A percentile compares a stretch with the other conserved stretches of the same genome.
phyloP scores from a whole-genome alignment of 2,888 invertebrate genomes.

The Acleris cristana region DNA sequence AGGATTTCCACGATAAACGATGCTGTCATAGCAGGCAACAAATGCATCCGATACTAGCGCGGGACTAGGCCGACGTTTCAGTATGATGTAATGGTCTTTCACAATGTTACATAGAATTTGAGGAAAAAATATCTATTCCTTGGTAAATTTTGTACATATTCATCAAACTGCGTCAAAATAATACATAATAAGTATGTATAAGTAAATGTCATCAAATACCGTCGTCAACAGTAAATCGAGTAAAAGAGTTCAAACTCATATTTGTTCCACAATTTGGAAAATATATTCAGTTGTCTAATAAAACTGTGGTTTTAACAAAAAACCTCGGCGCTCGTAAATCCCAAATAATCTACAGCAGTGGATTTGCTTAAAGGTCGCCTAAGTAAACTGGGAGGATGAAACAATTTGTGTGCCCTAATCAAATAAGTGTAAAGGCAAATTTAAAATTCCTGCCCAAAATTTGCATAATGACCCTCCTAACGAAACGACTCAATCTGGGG shows the following conservation, averaged over 20 bases:
- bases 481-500: constrained; percentile 66
- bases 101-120: background rate
- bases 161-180: no score
- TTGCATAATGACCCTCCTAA: constrained; percentile 65
- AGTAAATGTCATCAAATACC: no score
- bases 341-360: constrained; percentile 50
- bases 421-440: constrained; percentile 70
- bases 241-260: no score
- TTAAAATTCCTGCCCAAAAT: constrained; percentile 64
- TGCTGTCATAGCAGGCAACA: constrained; percentile 13
- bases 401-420: constrained; percentile 73
- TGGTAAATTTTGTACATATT: background rate
- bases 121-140: background rate
- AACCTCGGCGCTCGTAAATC: constrained; percentile 27
- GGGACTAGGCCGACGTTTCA: constrained; percentile 7
- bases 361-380: constrained; percentile 46
- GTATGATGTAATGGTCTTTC: background rate
- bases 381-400: constrained; percentile 64
- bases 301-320: constrained; percentile 21
- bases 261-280: constrained; percentile 5
- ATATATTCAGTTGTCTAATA: constrained; percentile 18
- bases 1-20: constrained; percentile 32
- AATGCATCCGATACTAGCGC: no score
- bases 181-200: no score
- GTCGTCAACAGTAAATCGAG: no score